These are phyloP conservation scores for Pangasianodon gigas DNA, from an alignment of 2,113 vertebrate species.

Conservation along the genomic window DNA sequence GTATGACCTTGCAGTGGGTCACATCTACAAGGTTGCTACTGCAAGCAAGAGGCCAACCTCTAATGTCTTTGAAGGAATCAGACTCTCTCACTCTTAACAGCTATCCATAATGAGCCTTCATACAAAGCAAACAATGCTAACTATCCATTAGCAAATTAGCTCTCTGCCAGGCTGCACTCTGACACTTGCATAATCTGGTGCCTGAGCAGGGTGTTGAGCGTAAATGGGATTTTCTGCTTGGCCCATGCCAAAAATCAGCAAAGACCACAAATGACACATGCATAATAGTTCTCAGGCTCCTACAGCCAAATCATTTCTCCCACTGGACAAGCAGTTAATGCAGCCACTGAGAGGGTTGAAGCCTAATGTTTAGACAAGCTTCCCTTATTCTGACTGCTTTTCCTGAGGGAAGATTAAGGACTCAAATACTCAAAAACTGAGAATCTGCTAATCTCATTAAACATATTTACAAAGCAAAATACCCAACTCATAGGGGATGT, in stretches of 20 bases:
- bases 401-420: constrained; percentile 29
- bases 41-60: background rate
- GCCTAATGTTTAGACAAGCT: constrained; percentile 33
- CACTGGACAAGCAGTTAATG: constrained; percentile 70
- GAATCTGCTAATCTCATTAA: constrained; percentile 27
- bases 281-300: constrained; percentile 69
- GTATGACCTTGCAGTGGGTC: constrained; percentile 15
- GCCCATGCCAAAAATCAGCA: constrained; percentile 66
- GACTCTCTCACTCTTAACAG: constrained; percentile 26
- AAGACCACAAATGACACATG: constrained; percentile 75
- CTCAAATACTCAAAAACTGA: background rate
- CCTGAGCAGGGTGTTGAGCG: constrained; percentile 65
- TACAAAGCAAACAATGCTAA: constrained; percentile 37
- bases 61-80: constrained; percentile 36
- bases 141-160: constrained; percentile 66
- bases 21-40: constrained; percentile 5
- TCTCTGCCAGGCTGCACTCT: constrained; percentile 54
- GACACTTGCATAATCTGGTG: constrained; percentile 54
- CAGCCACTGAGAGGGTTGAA: constrained; percentile 69
- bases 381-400: background rate
- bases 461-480: background rate
- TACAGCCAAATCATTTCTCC: constrained; percentile 68
- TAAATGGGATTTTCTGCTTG: constrained; percentile 70
- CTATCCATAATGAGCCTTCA: constrained; percentile 37
- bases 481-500: background rate